Conservation (phyloP, 2,113 vertebrate species). For the Neomonachus schauinslandi region DNA sequence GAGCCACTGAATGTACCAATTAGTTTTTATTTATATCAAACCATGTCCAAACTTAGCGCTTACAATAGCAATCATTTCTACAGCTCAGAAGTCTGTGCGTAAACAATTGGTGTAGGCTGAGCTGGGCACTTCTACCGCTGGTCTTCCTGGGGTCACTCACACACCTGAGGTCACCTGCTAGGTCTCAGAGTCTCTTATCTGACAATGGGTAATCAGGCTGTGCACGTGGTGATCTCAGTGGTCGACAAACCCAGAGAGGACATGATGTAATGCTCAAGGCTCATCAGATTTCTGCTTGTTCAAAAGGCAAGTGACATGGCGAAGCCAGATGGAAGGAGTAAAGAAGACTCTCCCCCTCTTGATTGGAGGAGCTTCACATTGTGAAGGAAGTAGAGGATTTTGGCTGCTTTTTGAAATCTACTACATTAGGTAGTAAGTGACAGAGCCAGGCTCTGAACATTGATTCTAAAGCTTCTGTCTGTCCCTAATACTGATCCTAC, state of each 20-base stretch:
- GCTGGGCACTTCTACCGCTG: too few relatives aligned
- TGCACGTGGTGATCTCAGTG: neutral
- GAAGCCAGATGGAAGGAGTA: neutral
- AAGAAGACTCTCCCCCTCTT: neutral
- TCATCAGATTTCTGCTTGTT: neutral
- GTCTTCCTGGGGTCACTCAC: neutral
- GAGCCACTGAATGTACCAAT: neutral
- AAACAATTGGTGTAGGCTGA: neutral
- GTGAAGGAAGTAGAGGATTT: neutral
- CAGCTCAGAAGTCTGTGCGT: neutral
- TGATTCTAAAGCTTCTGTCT: neutral
- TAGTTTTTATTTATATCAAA: constrained; percentile 8
- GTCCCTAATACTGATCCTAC: neutral
- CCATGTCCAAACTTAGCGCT: neutral
- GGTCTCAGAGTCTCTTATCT: neutral
- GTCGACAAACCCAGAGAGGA: neutral
- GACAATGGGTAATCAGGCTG: neutral
- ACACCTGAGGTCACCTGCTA: rapidly evolving
- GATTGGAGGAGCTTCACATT: neutral
- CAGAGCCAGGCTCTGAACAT: neutral
- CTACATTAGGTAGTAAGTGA: neutral
- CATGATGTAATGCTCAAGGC: neutral
- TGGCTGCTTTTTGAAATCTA: neutral
- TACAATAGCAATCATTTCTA: neutral
- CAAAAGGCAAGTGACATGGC: neutral